A percentile compares a stretch with the other conserved stretches of the same genome.
Evolutionary conservation across 2,888 invertebrate species (phyloP).

Genomic region (Pristionchus maxplancki): DNA sequence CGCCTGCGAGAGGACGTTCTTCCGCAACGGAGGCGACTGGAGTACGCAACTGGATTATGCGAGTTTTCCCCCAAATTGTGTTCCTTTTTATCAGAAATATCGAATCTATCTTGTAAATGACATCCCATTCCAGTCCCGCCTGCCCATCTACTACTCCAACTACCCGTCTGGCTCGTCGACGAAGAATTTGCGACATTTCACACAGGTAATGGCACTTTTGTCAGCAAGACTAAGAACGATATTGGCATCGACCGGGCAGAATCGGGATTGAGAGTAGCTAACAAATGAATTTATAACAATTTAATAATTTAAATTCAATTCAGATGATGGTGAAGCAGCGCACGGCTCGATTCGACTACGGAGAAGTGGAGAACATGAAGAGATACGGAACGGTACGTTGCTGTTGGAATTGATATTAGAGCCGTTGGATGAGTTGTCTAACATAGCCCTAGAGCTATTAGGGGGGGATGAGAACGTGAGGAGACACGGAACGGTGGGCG

Average conservation of each 20-base stretch:
- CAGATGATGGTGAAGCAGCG: constrained; percentile 38
- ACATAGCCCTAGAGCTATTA: too few species aligned
- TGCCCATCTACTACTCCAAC: constrained; percentile 44
- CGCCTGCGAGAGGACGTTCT: constrained; percentile 33
- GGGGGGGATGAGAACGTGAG: constrained; percentile 41
- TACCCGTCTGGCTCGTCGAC: constrained; percentile 31
- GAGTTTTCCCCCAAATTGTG: too few species aligned
- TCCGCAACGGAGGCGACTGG: constrained; percentile 29
- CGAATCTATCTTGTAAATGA: too few species aligned
- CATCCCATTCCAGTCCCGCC: constrained; percentile 8
- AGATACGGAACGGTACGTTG: too few species aligned
- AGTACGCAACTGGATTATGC: constrained; percentile 42
- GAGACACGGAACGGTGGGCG: constrained; percentile 48
- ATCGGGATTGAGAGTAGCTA: background rate
- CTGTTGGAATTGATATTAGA: too few species aligned
- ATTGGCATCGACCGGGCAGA: too few species aligned
- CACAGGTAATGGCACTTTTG: background rate
- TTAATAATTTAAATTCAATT: background rate
- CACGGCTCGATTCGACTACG: constrained; percentile 48
- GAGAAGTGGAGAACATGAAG: constrained; percentile 42
- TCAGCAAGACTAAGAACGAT: too few species aligned
- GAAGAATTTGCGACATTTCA: constrained; percentile 31
- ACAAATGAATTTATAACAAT: background rate
- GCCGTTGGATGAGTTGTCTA: too few species aligned
- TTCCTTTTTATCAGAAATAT: too few species aligned